Evolutionary conservation across 2,113 vertebrate species (phyloP).

Genomic region (Sminthopsis crassicaudata): DNA sequence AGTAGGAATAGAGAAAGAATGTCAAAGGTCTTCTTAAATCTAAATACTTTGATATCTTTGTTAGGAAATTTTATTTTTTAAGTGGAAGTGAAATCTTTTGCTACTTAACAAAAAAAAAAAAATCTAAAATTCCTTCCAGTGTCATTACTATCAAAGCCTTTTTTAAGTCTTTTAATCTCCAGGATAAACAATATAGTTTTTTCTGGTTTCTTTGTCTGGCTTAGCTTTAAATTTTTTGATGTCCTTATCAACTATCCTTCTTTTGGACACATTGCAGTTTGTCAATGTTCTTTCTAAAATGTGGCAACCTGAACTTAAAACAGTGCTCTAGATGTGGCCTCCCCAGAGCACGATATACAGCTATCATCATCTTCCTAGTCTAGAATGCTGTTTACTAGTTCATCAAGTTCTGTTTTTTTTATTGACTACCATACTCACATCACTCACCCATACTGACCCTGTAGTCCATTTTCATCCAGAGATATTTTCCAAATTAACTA

Average conservation of each 20-base stretch:
- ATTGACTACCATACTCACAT: not conserved
- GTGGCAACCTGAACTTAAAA: not conserved
- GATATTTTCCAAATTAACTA: not conserved
- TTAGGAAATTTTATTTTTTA: not conserved
- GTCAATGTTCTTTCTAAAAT: not conserved
- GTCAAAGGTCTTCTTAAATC: not conserved
- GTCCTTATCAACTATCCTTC: not conserved
- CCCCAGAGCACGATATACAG: not conserved
- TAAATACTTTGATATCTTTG: not conserved
- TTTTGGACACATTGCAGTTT: not conserved
- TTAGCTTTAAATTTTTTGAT: not conserved
- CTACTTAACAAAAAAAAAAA: not conserved
- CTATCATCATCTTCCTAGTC: not conserved
- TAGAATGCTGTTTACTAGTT: not conserved
- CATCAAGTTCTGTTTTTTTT: not conserved
- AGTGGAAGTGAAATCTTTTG: not conserved
- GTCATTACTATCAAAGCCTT: not conserved
- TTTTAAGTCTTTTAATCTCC: not conserved
- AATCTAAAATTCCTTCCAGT: no score
- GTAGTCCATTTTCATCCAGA: not conserved
- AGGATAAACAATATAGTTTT: not conserved
- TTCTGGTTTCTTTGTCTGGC: not conserved
- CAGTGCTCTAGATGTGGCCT: not conserved
- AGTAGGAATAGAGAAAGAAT: not conserved
- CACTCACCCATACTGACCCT: not conserved